Conservation (phyloP, 2,113 vertebrate species). For the Puntigrus tetrazona region DNA sequence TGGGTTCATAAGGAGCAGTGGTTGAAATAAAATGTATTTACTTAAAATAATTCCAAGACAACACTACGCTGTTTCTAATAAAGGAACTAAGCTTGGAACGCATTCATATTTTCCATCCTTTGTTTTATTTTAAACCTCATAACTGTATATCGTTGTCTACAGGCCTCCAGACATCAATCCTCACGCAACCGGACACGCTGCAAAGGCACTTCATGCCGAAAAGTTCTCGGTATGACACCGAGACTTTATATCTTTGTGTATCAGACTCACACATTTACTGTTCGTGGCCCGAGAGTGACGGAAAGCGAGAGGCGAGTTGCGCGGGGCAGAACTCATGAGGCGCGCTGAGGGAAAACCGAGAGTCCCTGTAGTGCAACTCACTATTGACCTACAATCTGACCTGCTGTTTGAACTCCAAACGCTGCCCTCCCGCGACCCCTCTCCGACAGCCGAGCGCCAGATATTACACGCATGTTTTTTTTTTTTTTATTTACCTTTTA, state of each 20-base stretch:
- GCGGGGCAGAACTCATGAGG: slow-evolving; percentile 64
- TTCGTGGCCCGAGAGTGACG: slow-evolving; percentile 51
- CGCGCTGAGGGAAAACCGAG: slow-evolving; percentile 38
- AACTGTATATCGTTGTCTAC: too few relatives aligned
- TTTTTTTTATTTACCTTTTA: slow-evolving; percentile 24
- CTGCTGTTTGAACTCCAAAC: slow-evolving; percentile 53
- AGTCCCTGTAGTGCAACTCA: slow-evolving; percentile 31
- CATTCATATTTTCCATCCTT: too few relatives aligned
- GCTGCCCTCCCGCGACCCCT: not conserved
- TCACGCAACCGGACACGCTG: not conserved
- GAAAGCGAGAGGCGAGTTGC: not conserved
- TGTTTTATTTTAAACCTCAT: too few relatives aligned
- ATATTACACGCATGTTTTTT: slow-evolving; percentile 14
- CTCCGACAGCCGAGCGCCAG: not conserved
- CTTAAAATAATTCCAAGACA: not conserved
- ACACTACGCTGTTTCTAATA: not conserved
- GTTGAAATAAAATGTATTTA: too few relatives aligned
- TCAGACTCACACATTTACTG: slow-evolving; percentile 42
- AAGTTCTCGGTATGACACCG: not conserved
- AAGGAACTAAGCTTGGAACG: not conserved
- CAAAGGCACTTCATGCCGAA: not conserved
- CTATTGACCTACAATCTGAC: slow-evolving; percentile 61
- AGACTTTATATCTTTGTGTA: slow-evolving; percentile 23
- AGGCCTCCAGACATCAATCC: not conserved
- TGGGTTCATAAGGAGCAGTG: too few relatives aligned